These are phyloP conservation scores for Apamea epomidion DNA, from an alignment of 2,888 invertebrate species.

Conservation along the genomic window DNA sequence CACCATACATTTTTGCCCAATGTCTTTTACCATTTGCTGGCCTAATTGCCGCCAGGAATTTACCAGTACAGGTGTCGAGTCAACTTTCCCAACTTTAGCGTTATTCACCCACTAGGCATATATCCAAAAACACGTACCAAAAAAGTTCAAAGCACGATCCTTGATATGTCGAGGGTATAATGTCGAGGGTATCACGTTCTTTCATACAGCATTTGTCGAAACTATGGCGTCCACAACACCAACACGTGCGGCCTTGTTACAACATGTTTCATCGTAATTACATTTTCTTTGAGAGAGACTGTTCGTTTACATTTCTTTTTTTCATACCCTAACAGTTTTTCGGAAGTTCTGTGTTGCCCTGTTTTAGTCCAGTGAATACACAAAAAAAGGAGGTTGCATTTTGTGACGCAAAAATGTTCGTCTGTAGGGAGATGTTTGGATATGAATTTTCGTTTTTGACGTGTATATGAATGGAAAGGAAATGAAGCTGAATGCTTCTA, in stretches of 20 bases:
- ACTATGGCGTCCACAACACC: constrained; percentile 60
- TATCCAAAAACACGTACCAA: constrained; percentile 12
- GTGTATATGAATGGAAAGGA: constrained; percentile 25
- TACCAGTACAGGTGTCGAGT: background rate
- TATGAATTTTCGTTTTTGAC: constrained; percentile 3
- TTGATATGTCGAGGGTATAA: constrained; percentile 23
- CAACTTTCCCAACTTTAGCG: background rate
- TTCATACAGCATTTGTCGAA: constrained; percentile 66
- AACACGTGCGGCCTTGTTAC: constrained; percentile 60
- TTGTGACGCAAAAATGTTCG: constrained; percentile 22
- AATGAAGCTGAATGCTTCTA: background rate
- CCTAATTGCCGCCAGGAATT: background rate
- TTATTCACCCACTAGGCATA: background rate
- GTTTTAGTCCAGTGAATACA: constrained; percentile 45
- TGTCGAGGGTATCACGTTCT: constrained; percentile 46
- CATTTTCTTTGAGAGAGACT: constrained; percentile 72
- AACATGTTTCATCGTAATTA: constrained; percentile 73
- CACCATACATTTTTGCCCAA: background rate
- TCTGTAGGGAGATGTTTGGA: constrained; percentile 23
- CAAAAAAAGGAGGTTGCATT: constrained; percentile 40
- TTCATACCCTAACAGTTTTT: constrained; percentile 53
- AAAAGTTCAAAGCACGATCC: constrained; percentile 43
- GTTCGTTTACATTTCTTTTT: constrained; percentile 54
- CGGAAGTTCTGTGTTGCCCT: constrained; percentile 36
- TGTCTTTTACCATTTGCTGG: background rate